phyloP scores from a whole-genome alignment of 2,888 invertebrate genomes.

The Microplitis manilae region DNA sequence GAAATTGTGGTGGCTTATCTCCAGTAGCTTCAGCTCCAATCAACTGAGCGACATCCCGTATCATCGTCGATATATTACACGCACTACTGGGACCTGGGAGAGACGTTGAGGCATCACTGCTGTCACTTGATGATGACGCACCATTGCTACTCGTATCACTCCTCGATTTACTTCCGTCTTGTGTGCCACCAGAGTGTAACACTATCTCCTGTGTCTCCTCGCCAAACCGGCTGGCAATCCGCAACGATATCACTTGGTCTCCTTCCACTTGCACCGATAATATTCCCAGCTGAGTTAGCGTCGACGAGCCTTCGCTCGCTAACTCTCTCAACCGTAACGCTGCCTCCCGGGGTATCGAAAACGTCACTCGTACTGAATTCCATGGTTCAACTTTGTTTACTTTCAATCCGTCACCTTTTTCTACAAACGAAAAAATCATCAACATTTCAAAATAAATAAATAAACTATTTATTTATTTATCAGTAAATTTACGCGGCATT shows the following conservation, averaged over 20 bases:
- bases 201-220: conserved; percentile 83
- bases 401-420: conserved; percentile 74
- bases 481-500: too few relatives aligned
- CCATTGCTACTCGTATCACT: conserved; percentile 59
- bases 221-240: conserved; percentile 77
- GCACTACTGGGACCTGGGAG: conserved; percentile 69
- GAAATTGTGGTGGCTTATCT: conserved; percentile 75
- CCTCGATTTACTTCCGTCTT: conserved; percentile 66
- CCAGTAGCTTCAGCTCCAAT: conserved; percentile 66
- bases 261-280: conserved; percentile 95
- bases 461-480: too few relatives aligned
- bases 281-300: conserved; percentile 92
- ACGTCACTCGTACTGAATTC: conserved; percentile 98
- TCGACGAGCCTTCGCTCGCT: conserved; percentile 91
- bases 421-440: conserved; percentile 55
- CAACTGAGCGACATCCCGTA: conserved; percentile 68
- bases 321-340: conserved; percentile 91
- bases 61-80: conserved; percentile 64
- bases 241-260: conserved; percentile 81
- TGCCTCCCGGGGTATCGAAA: conserved; percentile 97
- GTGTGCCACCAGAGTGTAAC: conserved; percentile 74
- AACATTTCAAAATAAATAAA: not conserved
- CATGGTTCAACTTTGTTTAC: conserved; percentile 94
- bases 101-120: conserved; percentile 61
- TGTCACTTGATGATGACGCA: conserved; percentile 54